Conservation (phyloP, 2,797 vertebrate species). For the Propithecus perrieri region DNA sequence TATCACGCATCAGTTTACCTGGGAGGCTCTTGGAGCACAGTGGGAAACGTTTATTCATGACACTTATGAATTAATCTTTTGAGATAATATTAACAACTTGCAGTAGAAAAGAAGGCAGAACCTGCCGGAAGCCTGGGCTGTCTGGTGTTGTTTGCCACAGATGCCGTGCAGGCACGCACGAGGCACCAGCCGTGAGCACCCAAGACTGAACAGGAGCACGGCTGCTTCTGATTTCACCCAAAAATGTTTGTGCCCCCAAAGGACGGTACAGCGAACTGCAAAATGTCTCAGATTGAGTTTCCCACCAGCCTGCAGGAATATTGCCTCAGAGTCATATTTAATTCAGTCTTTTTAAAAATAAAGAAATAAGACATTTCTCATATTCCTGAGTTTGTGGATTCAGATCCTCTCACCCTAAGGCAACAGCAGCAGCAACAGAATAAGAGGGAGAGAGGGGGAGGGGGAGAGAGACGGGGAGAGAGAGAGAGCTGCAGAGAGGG, state of each 20-base stretch:
- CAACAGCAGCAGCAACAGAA: rapidly evolving
- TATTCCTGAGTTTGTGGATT: rapidly evolving
- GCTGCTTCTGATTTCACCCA: neutral
- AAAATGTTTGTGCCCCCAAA: neutral
- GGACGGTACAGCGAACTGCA: neutral
- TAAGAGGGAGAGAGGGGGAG: too few species aligned
- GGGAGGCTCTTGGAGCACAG: neutral
- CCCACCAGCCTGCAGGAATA: neutral
- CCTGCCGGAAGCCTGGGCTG: neutral
- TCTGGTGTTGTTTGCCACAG: too few species aligned
- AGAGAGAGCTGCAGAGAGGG: neutral
- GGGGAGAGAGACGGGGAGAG: too few species aligned
- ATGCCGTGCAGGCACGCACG: rapidly evolving
- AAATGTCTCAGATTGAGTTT: neutral
- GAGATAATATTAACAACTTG: neutral
- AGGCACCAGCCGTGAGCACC: rapidly evolving
- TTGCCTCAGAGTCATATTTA: neutral
- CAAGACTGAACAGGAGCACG: rapidly evolving
- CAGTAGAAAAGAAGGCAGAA: too few species aligned
- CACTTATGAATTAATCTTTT: too few species aligned
- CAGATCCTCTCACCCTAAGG: neutral
- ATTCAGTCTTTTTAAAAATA: neutral
- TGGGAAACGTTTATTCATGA: neutral
- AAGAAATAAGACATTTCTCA: neutral
- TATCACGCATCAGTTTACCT: neutral